Evolutionary conservation across 2,888 invertebrate genomes (phyloP).

Genomic region (Ectemnius cavifrons): DNA sequence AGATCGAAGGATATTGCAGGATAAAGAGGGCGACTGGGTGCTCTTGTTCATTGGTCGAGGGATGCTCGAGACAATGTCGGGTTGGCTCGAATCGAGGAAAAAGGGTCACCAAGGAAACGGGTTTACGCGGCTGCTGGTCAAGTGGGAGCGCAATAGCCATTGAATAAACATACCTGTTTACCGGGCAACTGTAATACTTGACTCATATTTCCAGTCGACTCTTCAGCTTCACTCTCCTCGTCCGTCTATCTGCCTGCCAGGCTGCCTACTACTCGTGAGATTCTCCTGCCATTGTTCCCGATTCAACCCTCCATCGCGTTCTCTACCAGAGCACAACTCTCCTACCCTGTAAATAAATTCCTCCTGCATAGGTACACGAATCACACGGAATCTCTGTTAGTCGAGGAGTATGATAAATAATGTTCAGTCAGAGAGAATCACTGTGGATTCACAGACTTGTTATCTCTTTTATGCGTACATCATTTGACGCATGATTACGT

Average conservation of each 20-base stretch:
- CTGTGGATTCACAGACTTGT: too few species aligned
- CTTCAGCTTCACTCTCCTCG: conserved; percentile 50
- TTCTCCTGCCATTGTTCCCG: conserved; percentile 1
- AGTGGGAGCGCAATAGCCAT: conserved; percentile 51
- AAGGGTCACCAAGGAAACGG: conserved; percentile 7
- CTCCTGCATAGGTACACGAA: background rate
- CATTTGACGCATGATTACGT: too few species aligned
- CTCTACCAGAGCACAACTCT: too few species aligned
- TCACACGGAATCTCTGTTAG: too few species aligned
- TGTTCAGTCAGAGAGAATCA: too few species aligned
- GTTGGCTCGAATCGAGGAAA: background rate
- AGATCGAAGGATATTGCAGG: too few species aligned
- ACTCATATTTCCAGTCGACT: conserved; percentile 60
- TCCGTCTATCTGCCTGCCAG: background rate
- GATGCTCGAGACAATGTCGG: background rate
- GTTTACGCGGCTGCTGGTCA: conserved; percentile 26
- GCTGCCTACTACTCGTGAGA: conserved; percentile 4
- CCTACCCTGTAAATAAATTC: background rate
- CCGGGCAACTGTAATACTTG: conserved; percentile 68
- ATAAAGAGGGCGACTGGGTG: too few species aligned
- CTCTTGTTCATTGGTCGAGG: too few species aligned
- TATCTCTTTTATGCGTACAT: too few species aligned
- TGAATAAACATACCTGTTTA: conserved; percentile 67
- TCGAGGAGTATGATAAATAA: too few species aligned
- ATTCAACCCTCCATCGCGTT: background rate